Percentiles rank a stretch among this genome's conserved stretches.
Conservation (phyloP, 2,888 invertebrate genomes). For the Acleris emargana region DNA sequence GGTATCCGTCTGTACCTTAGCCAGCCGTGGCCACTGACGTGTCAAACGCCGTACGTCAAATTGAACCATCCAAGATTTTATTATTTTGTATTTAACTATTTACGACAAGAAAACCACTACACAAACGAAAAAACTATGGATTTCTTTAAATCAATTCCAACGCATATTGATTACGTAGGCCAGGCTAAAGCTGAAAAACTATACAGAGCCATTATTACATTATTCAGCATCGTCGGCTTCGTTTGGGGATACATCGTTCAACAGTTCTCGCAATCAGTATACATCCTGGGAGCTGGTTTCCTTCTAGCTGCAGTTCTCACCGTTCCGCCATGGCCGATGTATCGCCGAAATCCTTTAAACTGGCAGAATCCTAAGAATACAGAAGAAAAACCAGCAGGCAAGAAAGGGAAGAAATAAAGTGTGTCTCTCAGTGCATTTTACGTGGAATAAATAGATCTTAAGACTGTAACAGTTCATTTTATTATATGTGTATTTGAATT, state of each 20-base stretch:
- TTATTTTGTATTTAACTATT: not conserved
- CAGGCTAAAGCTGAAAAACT: conserved; percentile 95
- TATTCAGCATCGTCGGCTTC: conserved; percentile 96
- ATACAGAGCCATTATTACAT: conserved; percentile 94
- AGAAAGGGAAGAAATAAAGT: conserved; percentile 81
- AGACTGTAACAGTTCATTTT: conserved; percentile 28
- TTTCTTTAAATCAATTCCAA: conserved; percentile 77
- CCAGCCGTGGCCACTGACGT: conserved; percentile 16
- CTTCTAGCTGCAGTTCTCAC: conserved; percentile 93
- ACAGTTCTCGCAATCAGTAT: conserved; percentile 97
- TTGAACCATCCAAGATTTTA: not conserved
- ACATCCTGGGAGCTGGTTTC: conserved; percentile 96
- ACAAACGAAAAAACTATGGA: conserved; percentile 60
- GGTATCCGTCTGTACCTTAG: not conserved
- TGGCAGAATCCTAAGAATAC: conserved; percentile 91
- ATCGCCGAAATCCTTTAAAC: conserved; percentile 92
- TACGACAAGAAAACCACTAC: not conserved
- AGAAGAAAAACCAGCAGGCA: conserved; percentile 74
- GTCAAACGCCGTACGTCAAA: conserved; percentile 13
- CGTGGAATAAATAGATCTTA: conserved; percentile 42
- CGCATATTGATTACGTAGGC: conserved; percentile 91
- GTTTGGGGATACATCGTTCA: conserved; percentile 97
- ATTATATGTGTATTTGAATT: conserved; percentile 16
- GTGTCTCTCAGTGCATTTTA: conserved; percentile 9
- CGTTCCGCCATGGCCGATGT: conserved; percentile 98